phyloP scores from a whole-genome alignment of 2,888 invertebrate species.

The Clunio marinus region DNA sequence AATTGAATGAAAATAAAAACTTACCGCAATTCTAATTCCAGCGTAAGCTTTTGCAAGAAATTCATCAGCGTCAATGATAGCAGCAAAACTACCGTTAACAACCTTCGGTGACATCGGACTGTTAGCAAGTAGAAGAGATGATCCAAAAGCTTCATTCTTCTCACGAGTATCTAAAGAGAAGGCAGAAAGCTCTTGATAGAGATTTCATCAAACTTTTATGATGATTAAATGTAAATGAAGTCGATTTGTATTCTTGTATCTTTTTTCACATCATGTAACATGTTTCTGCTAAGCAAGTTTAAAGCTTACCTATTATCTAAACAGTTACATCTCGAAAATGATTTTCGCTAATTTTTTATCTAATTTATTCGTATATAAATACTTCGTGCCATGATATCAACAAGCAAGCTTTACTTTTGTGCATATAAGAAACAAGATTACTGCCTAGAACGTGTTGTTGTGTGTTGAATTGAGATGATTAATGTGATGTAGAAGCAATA shows the following conservation, averaged over 20 bases:
- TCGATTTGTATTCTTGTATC: slow-evolving; percentile 5
- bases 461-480: background rate
- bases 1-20: too few relatives aligned
- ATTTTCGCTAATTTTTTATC: slow-evolving; percentile 19
- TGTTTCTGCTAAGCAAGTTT: too few relatives aligned
- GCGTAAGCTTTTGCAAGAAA: slow-evolving; percentile 52
- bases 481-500: background rate
- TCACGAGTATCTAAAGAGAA: slow-evolving; percentile 68
- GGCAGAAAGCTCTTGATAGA: slow-evolving; percentile 1
- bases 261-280: slow-evolving; percentile 4
- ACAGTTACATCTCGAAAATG: slow-evolving; percentile 20
- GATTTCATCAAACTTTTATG: background rate
- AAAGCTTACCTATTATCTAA: too few relatives aligned
- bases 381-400: background rate
- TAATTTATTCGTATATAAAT: background rate
- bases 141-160: slow-evolving; percentile 83
- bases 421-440: background rate
- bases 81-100: slow-evolving; percentile 89
- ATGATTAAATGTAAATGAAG: slow-evolving; percentile 28
- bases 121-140: slow-evolving; percentile 87
- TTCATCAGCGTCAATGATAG: slow-evolving; percentile 69
- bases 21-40: slow-evolving; percentile 50
- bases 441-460: background rate
- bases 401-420: background rate
- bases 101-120: slow-evolving; percentile 96